These are phyloP conservation scores for Mallateleia sp. DNA, from an alignment of 2,888 invertebrate species.

Conservation along the genomic window DNA sequence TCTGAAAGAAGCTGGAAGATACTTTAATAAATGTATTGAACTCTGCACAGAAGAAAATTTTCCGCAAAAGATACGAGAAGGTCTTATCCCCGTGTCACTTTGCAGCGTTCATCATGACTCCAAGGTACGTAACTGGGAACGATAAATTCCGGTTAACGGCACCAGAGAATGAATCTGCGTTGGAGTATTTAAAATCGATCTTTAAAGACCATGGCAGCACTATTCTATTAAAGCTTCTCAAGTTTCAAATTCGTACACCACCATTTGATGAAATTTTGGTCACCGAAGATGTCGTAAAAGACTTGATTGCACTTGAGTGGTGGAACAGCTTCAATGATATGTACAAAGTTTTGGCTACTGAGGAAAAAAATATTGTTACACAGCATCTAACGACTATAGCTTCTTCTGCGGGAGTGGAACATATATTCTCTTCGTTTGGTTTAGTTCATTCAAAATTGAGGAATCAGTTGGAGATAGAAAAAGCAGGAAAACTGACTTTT, in stretches of 20 bases:
- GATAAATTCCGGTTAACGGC: not conserved
- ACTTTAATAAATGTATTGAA: constrained; percentile 13
- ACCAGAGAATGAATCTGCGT: constrained; percentile 26
- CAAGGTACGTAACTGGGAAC: not conserved
- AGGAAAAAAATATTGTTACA: constrained; percentile 31
- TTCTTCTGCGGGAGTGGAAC: constrained; percentile 43
- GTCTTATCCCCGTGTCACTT: constrained; percentile 22
- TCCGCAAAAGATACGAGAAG: constrained; percentile 8
- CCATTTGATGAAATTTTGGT: constrained; percentile 44
- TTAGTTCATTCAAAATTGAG: constrained; percentile 43
- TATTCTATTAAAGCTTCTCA: constrained; percentile 42
- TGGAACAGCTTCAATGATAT: constrained; percentile 50
- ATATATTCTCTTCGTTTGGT: constrained; percentile 44
- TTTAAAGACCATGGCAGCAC: constrained; percentile 31
- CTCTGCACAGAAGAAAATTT: constrained; percentile 30
- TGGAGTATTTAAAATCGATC: constrained; percentile 17
- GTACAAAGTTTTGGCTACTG: constrained; percentile 20
- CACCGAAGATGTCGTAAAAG: constrained; percentile 36
- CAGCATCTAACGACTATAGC: constrained; percentile 37
- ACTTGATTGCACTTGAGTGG: constrained; percentile 40
- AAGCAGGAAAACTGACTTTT: constrained; percentile 48
- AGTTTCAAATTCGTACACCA: constrained; percentile 29
- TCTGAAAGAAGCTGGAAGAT: constrained; percentile 27
- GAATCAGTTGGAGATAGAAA: constrained; percentile 32
- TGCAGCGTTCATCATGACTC: constrained; percentile 16